Conservation (phyloP, 1,140 invertebrate genomes). For the Papilio xuthus region DNA sequence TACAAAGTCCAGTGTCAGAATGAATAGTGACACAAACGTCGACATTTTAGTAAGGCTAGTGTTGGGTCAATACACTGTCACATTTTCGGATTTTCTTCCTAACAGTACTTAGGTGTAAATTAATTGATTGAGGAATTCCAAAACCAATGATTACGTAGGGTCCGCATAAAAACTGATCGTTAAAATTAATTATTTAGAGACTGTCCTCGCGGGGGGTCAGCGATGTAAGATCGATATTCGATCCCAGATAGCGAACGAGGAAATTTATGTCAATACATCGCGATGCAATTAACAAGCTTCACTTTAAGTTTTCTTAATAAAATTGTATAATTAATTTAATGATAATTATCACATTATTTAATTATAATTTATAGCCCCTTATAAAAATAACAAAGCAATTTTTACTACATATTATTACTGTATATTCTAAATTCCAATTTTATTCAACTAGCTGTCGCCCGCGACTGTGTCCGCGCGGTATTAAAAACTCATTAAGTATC, state of each 20-base stretch:
- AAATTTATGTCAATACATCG: constrained; percentile 32
- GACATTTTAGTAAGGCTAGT: no score
- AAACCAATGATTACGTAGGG: constrained; percentile 15
- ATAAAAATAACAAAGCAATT: background rate
- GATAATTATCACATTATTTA: constrained; percentile 18
- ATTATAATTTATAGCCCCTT: background rate
- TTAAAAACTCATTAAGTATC: background rate
- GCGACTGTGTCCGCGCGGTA: no score
- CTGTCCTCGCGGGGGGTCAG: constrained; percentile 35
- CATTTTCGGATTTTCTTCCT: no score
- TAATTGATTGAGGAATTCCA: constrained; percentile 6
- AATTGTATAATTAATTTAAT: constrained; percentile 31
- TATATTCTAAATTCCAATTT: background rate
- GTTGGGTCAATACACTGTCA: no score
- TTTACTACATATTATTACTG: background rate
- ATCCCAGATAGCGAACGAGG: constrained; percentile 30
- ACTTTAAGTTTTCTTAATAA: constrained; percentile 25
- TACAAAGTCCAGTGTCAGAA: no score
- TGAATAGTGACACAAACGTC: no score
- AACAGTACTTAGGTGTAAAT: no score
- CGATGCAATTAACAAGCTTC: constrained; percentile 18
- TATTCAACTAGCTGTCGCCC: background rate
- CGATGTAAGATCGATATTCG: constrained; percentile 35
- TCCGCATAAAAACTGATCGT: constrained; percentile 38
- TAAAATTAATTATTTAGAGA: constrained; percentile 46